Conservation (phyloP, 2,113 vertebrate species). For the Notechis scutatus region DNA sequence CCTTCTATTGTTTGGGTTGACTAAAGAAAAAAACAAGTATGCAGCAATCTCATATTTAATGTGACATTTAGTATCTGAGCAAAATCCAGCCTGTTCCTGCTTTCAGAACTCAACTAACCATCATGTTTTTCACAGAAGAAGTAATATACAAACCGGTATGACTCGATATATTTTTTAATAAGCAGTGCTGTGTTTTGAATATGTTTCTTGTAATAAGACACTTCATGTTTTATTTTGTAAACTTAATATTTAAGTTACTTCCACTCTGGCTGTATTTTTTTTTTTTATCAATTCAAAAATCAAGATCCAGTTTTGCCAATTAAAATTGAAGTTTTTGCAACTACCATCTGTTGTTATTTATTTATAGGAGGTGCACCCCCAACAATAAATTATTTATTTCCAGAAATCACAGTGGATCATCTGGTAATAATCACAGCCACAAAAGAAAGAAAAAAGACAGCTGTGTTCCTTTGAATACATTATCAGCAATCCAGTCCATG, state of each 20-base stretch:
- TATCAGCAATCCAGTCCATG: constrained; percentile 39
- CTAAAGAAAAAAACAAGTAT: neutral
- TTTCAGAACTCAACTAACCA: neutral
- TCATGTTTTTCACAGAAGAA: neutral
- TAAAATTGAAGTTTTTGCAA: constrained; percentile 50
- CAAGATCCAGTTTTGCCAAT: constrained; percentile 44
- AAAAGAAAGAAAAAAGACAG: constrained; percentile 48
- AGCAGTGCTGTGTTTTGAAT: neutral
- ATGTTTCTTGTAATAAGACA: neutral
- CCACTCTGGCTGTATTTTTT: constrained; percentile 13
- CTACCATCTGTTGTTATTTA: constrained; percentile 14
- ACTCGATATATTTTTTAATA: neutral
- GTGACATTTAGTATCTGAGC: neutral
- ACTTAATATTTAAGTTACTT: constrained; percentile 28
- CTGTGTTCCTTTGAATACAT: constrained; percentile 36
- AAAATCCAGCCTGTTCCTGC: neutral
- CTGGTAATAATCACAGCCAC: constrained; percentile 53
- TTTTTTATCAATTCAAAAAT: constrained; percentile 25
- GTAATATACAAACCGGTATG: neutral
- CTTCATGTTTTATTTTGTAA: constrained; percentile 29
- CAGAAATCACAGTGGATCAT: constrained; percentile 49
- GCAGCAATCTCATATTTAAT: neutral
- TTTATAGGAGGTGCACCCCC: constrained; percentile 40
- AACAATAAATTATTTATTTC: constrained; percentile 56
- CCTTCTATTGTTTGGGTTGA: neutral